Conservation (phyloP, 2,113 vertebrate genomes). For the Leptobrachium ailaonicum region DNA sequence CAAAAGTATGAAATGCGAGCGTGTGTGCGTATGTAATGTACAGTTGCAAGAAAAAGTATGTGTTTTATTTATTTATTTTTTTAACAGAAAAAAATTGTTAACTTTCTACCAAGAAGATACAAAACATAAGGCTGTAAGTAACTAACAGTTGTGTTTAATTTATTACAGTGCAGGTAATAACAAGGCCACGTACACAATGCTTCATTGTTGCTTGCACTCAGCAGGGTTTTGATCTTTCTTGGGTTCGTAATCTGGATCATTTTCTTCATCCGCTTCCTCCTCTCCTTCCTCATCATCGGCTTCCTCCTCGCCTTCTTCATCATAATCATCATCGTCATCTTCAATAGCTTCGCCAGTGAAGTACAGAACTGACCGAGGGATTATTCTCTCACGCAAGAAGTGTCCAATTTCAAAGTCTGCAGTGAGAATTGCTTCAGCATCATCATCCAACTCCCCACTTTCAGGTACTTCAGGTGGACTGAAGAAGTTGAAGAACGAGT, state of each 20-base stretch:
- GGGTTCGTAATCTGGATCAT: slow-evolving; percentile 93
- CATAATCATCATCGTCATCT: slow-evolving; percentile 96
- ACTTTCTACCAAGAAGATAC: slow-evolving; percentile 96
- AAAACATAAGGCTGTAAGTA: slow-evolving; percentile 99
- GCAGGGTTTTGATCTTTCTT: slow-evolving; percentile 96
- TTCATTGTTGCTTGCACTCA: slow-evolving; percentile 98
- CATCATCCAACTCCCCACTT: slow-evolving; percentile 92
- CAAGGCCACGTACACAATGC: slow-evolving; percentile 78
- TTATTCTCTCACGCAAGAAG: slow-evolving; percentile 93
- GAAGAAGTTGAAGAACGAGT: slow-evolving; percentile 98
- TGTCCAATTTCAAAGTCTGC: slow-evolving; percentile 93
- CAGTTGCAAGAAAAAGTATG: slow-evolving; percentile 61
- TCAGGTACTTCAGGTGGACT: slow-evolving; percentile 94
- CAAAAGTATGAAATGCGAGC: no score
- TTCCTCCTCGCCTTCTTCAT: slow-evolving; percentile 57
- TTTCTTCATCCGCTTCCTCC: slow-evolving; percentile 97
- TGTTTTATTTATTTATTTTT: slow-evolving; percentile 69
- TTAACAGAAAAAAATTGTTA: slow-evolving; percentile 84
- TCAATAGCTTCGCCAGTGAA: slow-evolving; percentile 98
- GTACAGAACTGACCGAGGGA: slow-evolving; percentile 92
- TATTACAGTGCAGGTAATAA: slow-evolving; percentile 94
- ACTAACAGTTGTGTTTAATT: slow-evolving; percentile 83
- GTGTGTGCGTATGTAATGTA: no score
- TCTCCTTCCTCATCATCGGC: slow-evolving; percentile 80
- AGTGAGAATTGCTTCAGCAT: slow-evolving; percentile 89